Evolutionary conservation across 1,140 invertebrate genomes (phyloP).

Genomic region (Bombus terrestris): DNA sequence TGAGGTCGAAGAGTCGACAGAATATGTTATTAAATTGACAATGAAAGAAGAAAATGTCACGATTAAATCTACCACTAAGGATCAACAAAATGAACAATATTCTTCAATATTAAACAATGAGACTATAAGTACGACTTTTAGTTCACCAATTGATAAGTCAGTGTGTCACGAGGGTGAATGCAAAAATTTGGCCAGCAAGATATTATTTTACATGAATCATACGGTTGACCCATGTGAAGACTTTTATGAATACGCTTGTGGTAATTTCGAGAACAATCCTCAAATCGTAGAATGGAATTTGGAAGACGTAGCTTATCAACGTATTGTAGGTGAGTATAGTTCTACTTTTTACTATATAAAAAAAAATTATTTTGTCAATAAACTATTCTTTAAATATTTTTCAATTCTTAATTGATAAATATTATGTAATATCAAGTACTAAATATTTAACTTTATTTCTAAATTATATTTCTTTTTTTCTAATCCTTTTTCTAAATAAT

Average conservation of each 20-base stretch:
- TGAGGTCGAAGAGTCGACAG: too few relatives aligned
- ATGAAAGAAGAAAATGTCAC: not conserved
- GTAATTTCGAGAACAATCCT: slow-evolving; percentile 76
- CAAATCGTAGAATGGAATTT: slow-evolving; percentile 59
- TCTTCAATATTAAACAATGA: not conserved
- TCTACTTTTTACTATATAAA: not conserved
- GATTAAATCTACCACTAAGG: not conserved
- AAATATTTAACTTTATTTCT: not conserved
- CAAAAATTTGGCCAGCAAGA: slow-evolving; percentile 73
- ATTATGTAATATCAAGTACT: too few relatives aligned
- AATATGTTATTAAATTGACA: not conserved
- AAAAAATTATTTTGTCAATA: not conserved
- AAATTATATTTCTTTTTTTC: not conserved
- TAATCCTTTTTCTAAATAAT: not conserved
- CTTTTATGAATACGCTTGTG: slow-evolving; percentile 86
- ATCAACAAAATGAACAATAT: not conserved
- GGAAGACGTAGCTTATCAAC: slow-evolving; percentile 44
- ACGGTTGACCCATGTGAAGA: slow-evolving; percentile 86
- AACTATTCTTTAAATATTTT: not conserved
- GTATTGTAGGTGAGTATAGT: slow-evolving; percentile 59
- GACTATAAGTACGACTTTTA: not conserved
- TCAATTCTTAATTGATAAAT: too few relatives aligned
- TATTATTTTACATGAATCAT: slow-evolving; percentile 82
- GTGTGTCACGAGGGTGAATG: slow-evolving; percentile 66
- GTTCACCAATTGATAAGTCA: not conserved